Base-by-base conservation (phyloP, 1,140 invertebrate species). In the Paramacrobiotus metropolitanus region DNA sequence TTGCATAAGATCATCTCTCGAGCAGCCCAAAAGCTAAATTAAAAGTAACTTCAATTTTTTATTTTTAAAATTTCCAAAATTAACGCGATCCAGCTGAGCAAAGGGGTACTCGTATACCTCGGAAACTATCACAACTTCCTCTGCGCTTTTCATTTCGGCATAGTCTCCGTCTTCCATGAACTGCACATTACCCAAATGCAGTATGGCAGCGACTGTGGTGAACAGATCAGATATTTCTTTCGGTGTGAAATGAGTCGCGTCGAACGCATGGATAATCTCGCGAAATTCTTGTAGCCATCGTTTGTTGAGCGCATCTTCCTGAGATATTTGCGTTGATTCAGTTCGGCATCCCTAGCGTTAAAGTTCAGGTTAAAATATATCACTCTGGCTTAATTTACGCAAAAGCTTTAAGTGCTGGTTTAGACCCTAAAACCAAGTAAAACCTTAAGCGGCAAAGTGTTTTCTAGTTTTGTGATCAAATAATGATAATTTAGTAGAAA, bases 1-100 rank as follows among this genome's bases (percentile, higher is more conserved):
- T 18, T 81, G 77, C 2, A 77, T 77, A 31, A 92, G 69, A 65
- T 79, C 72, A 1, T 75, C 70, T 28, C 77, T 70, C 62, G 80
- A 72, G 44, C 84, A 84, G 62, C 83, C 84, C 18, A 87, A 70
- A 21, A 86, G 70, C 83, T 86, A 69, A 30, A 74, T 71, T 60
- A 48, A 62, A 21, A 31, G 59, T 45, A 44, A 62, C 20, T 31
- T 40, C 65, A 62, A 29, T 63, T 59, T 34, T 60, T 61, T 59
- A 65, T 62, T 64, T 21, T 34, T 20, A 48, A n/a, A n/a, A 24
- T 21, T 61, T 63, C 40, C 29, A 63, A 55, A 64, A 24, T n/a
- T 4, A 40, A 64, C 15, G 1, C 3, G 44, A 59, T 63, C 4
- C 21, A 15, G 61, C 31, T 15, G 9, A 24, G 60, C 4, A 31